Evolutionary conservation across 2,113 vertebrate species (phyloP).

Genomic region (Myiagra hebetior): DNA sequence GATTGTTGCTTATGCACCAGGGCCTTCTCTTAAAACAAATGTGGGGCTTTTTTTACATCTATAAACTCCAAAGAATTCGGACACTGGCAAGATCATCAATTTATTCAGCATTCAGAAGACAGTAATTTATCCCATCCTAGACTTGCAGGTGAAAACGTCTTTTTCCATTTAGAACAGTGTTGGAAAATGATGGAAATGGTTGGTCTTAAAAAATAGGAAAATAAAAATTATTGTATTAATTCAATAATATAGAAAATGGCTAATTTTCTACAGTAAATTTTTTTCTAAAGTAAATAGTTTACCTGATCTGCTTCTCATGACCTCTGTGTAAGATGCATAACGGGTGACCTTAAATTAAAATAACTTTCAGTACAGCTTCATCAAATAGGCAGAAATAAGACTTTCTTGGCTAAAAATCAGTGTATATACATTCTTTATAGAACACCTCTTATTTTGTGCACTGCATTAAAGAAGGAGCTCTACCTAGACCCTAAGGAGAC

Average conservation of each 20-base stretch:
- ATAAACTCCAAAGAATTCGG: neutral
- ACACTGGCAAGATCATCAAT: neutral
- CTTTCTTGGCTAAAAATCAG: neutral
- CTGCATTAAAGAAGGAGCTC: neutral
- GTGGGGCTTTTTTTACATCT: accelerated
- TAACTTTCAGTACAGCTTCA: neutral
- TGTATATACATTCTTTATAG: neutral
- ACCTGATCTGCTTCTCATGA: neutral
- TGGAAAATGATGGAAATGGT: neutral
- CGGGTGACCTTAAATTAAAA: neutral
- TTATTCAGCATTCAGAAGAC: neutral
- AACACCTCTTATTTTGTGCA: neutral
- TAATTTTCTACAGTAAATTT: neutral
- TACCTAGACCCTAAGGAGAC: neutral
- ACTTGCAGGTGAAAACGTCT: neutral
- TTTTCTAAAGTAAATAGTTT: neutral
- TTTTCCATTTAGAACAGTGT: neutral
- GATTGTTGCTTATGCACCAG: neutral
- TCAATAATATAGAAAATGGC: neutral
- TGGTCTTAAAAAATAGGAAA: neutral
- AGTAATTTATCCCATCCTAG: neutral
- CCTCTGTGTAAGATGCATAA: neutral
- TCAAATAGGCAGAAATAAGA: neutral
- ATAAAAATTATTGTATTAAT: neutral
- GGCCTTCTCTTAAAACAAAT: neutral